Evolutionary conservation across 2,888 invertebrate species (phyloP).

Genomic region (Cephus nigrinus): DNA sequence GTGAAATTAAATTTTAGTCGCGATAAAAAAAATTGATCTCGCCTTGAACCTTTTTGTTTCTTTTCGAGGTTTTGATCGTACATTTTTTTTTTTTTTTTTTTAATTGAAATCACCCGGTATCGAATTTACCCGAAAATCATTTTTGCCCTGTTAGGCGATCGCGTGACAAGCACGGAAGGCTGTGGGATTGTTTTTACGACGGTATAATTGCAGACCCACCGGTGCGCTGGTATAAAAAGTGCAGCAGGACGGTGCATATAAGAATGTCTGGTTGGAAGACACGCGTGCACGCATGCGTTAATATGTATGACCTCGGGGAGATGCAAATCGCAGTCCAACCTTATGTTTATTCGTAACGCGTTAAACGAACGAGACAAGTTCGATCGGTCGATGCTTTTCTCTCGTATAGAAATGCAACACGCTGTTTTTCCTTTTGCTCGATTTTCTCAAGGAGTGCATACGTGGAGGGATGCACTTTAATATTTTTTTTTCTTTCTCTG

Average conservation of each 20-base stretch:
- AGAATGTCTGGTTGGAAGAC: not conserved
- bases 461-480: not conserved
- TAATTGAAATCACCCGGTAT: no score
- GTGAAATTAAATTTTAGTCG: not conserved
- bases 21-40: not conserved
- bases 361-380: not conserved
- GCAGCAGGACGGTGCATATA: not conserved
- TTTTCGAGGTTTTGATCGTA: no score
- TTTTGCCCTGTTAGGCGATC: not conserved
- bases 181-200: not conserved
- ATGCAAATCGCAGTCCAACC: not conserved
- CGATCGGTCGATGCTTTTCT: not conserved
- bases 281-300: not conserved
- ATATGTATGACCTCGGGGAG: not conserved
- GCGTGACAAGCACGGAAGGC: not conserved
- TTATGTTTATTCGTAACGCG: constrained; percentile 5
- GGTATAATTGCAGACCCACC: not conserved
- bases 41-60: rapidly evolving
- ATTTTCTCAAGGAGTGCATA: not conserved
- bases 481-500: not conserved
- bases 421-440: not conserved
- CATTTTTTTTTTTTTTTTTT: not conserved
- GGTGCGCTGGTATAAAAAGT: not conserved
- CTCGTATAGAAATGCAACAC: not conserved
- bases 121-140: not conserved